Base-by-base conservation (phyloP, 1,140 invertebrate genomes). In the Caerostris extrusa region DNA sequence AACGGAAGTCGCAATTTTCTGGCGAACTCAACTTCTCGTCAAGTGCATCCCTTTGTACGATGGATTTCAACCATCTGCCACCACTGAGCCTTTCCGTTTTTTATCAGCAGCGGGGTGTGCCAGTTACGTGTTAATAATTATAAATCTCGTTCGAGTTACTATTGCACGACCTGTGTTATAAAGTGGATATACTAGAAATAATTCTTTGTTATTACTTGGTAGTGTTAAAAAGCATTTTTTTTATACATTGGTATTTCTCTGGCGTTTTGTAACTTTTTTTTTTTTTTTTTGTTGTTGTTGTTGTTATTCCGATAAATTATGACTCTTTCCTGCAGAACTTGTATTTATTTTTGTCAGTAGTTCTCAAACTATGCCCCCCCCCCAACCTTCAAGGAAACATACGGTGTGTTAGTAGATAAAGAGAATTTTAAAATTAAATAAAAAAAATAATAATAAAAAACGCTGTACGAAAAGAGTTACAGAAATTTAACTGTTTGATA, bases 1-100 rank as follows among this genome's bases (percentile, higher is more conserved):
- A 58, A n/a, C 82, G 85, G 85, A 87, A 87, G 85, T 87, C 58
- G 34, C 85, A 61, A 87, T 87, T 87, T 87, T 34, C 58, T 53
- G 57, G 34, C 58, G 57, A 87, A 61, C 57, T 61, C 50, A 58
- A 87, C 85, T 60, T 50, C 53, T 50, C 34, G 34, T 87, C 85
- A 87, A 87, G 85, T 87, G 85, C 85, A 77, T 77, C 34, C 10
- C 58, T 34, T 87, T 58, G 85, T 60, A n/a, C n/a, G 5, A 60
- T 87, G 19, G 12, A 82, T 82, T 53, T 86, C 12, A 34, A 19
- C 85, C 85, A 87, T 87, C 85, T 87, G 85, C 85, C 58, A 19
- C 10, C 58, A 19, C 58, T 87, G 81, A 17, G 81, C 53, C 12
- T 8, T 77, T 10, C 19, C 57, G 57, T 12, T 34, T 19, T 77